phyloP scores from a whole-genome alignment of 2,797 vertebrate genomes.

The Microctenopoma stevenorrisi region DNA sequence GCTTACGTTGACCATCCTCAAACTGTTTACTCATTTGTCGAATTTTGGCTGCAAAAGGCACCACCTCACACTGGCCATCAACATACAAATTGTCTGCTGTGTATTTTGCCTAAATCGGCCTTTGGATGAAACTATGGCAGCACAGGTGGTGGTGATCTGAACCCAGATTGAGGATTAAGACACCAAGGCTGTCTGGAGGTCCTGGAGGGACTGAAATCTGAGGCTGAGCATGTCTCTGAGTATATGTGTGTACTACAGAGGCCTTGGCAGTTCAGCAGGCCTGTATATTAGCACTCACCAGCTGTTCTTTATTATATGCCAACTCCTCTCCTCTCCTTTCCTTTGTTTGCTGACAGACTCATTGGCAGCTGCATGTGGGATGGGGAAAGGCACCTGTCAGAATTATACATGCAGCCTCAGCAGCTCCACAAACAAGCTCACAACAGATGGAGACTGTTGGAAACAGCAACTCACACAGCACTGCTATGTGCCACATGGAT shows the following conservation, averaged over 20 bases:
- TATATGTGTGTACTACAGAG: constrained; percentile 49
- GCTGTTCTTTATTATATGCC: constrained; percentile 71
- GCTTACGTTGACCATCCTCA: constrained; percentile 6
- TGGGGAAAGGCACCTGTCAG: constrained; percentile 73
- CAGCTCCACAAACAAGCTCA: constrained; percentile 58
- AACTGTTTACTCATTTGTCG: constrained; percentile 25
- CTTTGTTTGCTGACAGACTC: constrained; percentile 76
- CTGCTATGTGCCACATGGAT: constrained; percentile 23
- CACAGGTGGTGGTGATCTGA: constrained; percentile 47
- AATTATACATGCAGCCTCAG: constrained; percentile 59
- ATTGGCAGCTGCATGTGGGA: constrained; percentile 72
- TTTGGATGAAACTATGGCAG: constrained; percentile 31
- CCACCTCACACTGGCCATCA: constrained; percentile 12
- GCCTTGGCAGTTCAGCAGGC: constrained; percentile 52
- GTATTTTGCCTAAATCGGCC: constrained; percentile 28
- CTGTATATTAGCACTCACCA: constrained; percentile 66
- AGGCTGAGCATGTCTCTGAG: constrained; percentile 38
- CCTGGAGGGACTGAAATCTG: constrained; percentile 41
- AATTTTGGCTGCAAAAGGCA: constrained; percentile 6
- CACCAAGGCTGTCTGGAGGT: constrained; percentile 38
- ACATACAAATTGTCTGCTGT: constrained; percentile 27
- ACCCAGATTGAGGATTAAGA: constrained; percentile 65
- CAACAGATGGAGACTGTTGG: constrained; percentile 68
- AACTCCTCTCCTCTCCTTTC: constrained; percentile 37
- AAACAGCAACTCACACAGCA: constrained; percentile 22